Conservation (phyloP, 1,140 invertebrate genomes). For the Sinonovacula constricta region DNA sequence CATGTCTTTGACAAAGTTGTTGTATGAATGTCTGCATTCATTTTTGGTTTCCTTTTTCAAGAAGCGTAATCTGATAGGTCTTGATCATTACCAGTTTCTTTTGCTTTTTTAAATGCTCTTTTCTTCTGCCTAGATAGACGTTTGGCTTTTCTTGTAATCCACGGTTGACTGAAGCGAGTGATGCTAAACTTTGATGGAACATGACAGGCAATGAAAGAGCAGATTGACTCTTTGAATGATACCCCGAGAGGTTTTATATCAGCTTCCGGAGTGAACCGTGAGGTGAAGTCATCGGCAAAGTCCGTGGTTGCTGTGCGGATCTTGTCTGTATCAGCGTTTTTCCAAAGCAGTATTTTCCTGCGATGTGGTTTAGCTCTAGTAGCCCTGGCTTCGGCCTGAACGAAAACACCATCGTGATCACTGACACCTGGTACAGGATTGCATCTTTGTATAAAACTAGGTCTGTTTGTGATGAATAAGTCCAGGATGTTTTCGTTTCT, state of each 20-base stretch:
- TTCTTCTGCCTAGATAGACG: conserved; percentile 14
- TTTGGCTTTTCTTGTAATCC: conserved; percentile 25
- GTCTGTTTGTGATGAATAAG: conserved; percentile 7
- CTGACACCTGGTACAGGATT: conserved; percentile 24
- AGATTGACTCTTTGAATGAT: neutral
- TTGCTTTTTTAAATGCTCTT: conserved; percentile 14
- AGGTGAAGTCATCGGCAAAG: neutral
- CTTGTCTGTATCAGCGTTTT: conserved; percentile 1
- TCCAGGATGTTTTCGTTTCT: conserved; percentile 6
- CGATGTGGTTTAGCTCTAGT: neutral
- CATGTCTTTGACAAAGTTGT: conserved; percentile 19
- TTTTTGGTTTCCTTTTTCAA: conserved; percentile 4
- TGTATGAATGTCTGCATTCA: conserved; percentile 12
- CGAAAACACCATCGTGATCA: conserved; percentile 26
- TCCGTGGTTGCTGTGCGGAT: neutral
- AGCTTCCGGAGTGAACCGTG: neutral
- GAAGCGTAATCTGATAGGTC: neutral
- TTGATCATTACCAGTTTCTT: neutral
- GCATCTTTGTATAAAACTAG: neutral
- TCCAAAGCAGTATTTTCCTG: conserved; percentile 32
- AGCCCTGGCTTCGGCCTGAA: neutral
- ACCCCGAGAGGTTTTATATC: conserved; percentile 9
- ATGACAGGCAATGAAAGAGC: neutral
- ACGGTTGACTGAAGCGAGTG: conserved; percentile 15
- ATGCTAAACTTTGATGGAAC: conserved; percentile 31